Percentiles rank a stretch among this genome's conserved stretches.
phyloP scores from a whole-genome alignment of 1,140 invertebrate species.

The Batillaria attramentaria region DNA sequence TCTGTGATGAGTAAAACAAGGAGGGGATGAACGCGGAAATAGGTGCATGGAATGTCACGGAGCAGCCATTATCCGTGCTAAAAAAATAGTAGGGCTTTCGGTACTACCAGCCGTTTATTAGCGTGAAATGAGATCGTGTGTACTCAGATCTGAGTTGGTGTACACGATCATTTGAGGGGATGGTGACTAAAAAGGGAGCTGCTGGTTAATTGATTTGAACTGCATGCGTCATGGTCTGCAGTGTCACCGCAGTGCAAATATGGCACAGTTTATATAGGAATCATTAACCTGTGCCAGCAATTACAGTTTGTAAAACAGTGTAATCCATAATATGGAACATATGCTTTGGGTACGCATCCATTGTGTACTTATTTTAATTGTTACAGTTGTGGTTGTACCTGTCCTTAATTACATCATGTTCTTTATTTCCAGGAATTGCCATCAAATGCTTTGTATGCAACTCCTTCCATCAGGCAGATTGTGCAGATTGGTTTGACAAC shows the following conservation, averaged over 20 bases:
- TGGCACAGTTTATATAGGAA: background rate
- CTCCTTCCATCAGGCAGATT: slow-evolving; percentile 69
- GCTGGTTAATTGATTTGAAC: too few species aligned
- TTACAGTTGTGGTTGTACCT: too few species aligned
- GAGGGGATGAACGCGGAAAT: background rate
- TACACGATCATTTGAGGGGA: too few species aligned
- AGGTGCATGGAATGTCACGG: background rate
- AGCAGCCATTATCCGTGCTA: background rate
- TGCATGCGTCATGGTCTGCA: background rate
- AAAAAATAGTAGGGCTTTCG: background rate
- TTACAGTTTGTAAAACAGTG: background rate
- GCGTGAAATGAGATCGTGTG: too few species aligned
- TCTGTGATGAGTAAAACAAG: background rate
- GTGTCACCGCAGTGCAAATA: too few species aligned
- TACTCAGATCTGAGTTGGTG: too few species aligned
- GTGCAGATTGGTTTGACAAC: slow-evolving; percentile 71
- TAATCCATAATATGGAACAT: background rate
- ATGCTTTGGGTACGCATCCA: background rate
- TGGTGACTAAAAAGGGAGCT: too few species aligned
- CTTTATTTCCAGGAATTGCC: slow-evolving; percentile 51
- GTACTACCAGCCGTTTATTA: background rate
- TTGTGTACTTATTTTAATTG: background rate
- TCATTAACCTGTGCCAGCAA: background rate
- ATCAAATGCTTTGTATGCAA: slow-evolving; percentile 71
- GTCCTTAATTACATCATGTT: background rate